Evolutionary conservation across 2,797 vertebrate species (phyloP).

Genomic region (Melanotaenia maccullochi): DNA sequence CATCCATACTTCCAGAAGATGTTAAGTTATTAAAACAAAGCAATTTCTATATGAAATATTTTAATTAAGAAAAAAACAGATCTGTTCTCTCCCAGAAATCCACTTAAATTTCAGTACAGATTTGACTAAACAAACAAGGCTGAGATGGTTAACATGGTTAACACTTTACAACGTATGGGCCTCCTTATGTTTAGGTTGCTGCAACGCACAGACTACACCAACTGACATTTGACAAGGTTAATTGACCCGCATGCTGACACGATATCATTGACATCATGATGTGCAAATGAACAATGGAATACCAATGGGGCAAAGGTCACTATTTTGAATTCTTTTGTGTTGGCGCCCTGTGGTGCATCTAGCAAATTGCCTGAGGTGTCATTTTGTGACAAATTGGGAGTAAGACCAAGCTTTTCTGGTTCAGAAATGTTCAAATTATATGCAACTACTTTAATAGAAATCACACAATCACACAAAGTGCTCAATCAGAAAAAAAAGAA

Average conservation of each 20-base stretch:
- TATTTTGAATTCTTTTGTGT: neutral
- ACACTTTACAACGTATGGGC: neutral
- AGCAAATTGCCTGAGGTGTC: neutral
- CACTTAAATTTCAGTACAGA: neutral
- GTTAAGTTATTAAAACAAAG: neutral
- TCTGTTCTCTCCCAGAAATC: too few species aligned
- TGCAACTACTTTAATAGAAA: neutral
- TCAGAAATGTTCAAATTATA: neutral
- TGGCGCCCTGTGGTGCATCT: neutral
- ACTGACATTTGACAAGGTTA: conserved; percentile 22
- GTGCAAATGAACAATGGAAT: conserved; percentile 19
- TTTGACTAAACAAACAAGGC: neutral
- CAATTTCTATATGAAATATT: neutral
- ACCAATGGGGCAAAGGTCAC: conserved; percentile 23
- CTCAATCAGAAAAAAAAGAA: neutral
- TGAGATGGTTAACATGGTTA: too few species aligned
- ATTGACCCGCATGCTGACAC: conserved; percentile 25
- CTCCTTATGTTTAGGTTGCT: neutral
- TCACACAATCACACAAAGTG: neutral
- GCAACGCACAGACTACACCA: neutral
- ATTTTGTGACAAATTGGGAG: neutral
- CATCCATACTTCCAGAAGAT: too few species aligned
- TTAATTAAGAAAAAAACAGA: neutral
- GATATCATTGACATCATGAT: conserved; percentile 16
- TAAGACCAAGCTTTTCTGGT: neutral